Evolutionary conservation across 2,888 invertebrate species (phyloP), one percentile per base, ranked within the genome.

Genomic region (Thalpophila matura): DNA sequence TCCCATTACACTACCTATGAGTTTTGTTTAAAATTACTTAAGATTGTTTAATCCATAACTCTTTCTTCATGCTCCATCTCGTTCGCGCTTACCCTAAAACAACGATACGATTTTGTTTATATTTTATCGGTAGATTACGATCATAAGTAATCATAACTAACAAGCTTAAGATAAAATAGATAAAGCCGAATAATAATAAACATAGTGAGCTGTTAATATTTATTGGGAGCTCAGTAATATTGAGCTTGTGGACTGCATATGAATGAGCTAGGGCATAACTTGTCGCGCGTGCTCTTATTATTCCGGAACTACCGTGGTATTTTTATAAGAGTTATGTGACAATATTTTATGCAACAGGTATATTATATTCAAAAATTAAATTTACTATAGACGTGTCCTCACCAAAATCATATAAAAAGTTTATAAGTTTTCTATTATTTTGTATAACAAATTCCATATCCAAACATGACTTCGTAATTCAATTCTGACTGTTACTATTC

Each of bases 141-240:
- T 31, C 50, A 14, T 10, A 24, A 12, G 9, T 24, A 24, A 26
- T 6, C 10, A 18, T 33, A 18, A 24, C 22, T 16, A 29, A 33
- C 16, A 33, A 16, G 46, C 7, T 38, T 42, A 54, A 4, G n/a
- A 42, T 43, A 33, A 47, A 38, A 54, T 47, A 56, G 26, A 53
- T 33, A 33, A 46, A 45, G 18, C 24, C 38, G 35, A 33, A 29
- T 58, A 64, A 51, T 65, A 63, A 64, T 58, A 67, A 64, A 74
- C 29, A 46, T 40, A 16, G 29, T 31, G 35, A 24, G 47, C 14
- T 50, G 58, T 60, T 49, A 47, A 60, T 73, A 73, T 64, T 64
- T 66, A 64, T 66, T 35, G 55, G 47, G 54, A 37, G 27, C 33
- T 55, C 55, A 43, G 55, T 68, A 56, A 42, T 57, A 69, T 75